Evolutionary conservation across 2,888 invertebrate genomes (phyloP).

Genomic region (Metopia argyrocephala): DNA sequence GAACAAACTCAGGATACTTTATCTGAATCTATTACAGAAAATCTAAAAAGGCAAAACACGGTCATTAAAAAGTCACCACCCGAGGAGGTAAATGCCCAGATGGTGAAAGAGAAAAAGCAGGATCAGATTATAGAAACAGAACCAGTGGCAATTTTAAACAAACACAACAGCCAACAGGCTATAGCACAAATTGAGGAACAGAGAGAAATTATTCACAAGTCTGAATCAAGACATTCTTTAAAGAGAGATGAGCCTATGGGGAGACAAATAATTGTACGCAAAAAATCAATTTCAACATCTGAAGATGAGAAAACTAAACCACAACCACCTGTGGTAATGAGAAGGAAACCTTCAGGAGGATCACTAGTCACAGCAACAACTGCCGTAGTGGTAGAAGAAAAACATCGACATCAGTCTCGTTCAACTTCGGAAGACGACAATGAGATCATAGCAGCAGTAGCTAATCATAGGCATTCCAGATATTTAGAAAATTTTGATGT

Average conservation of each 20-base stretch:
- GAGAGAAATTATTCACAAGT: conserved; percentile 28
- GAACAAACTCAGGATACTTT: conserved; percentile 75
- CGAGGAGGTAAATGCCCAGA: conserved; percentile 45
- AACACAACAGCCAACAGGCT: background rate
- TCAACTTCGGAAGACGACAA: conserved; percentile 76
- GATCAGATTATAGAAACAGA: no score
- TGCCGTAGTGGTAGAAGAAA: conserved; percentile 61
- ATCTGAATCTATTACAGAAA: conserved; percentile 68
- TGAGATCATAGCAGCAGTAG: conserved; percentile 62
- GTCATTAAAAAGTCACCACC: conserved; percentile 73
- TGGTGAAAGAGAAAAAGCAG: background rate
- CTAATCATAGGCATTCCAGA: conserved; percentile 75
- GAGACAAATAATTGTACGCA: conserved; percentile 35
- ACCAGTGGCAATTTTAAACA: background rate
- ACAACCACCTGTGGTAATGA: conserved; percentile 70
- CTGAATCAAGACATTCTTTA: conserved; percentile 50
- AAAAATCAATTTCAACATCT: conserved; percentile 72
- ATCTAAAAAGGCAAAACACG: conserved; percentile 74
- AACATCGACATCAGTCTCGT: conserved; percentile 68
- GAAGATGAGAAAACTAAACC: conserved; percentile 72
- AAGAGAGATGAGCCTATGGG: conserved; percentile 63
- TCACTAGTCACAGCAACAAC: background rate
- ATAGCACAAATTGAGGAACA: conserved; percentile 53
- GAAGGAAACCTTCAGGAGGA: conserved; percentile 70
- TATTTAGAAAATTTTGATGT: conserved; percentile 78